These are phyloP conservation scores for Daphoenositta chrysoptera DNA, from an alignment of 2,113 vertebrate genomes.

Conservation along the genomic window DNA sequence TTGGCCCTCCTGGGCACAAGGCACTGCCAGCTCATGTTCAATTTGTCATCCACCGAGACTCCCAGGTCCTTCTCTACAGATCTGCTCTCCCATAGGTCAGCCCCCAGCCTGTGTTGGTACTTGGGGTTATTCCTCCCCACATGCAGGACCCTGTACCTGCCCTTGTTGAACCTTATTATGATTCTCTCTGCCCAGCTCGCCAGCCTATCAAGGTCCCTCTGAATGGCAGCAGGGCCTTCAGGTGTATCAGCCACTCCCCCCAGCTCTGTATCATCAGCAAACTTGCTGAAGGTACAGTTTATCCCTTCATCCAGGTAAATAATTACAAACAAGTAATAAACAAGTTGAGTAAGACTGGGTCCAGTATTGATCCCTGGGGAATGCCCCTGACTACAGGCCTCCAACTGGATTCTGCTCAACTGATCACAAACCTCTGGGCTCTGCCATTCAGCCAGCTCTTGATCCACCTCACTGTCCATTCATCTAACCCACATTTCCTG, in stretches of 20 bases:
- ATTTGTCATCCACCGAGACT: rapidly evolving
- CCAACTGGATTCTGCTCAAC: not conserved
- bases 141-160: not conserved
- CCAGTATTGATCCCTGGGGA: not conserved
- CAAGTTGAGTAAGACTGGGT: too few species aligned
- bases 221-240: not conserved
- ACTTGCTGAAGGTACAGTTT: not conserved
- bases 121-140: not conserved
- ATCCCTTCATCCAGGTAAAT: not conserved
- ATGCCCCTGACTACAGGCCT: not conserved
- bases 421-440: not conserved
- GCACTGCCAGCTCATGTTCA: not conserved
- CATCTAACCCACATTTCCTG: not conserved
- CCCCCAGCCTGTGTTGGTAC: not conserved
- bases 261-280: not conserved
- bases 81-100: not conserved
- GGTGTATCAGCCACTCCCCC: not conserved
- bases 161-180: not conserved
- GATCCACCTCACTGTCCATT: not conserved
- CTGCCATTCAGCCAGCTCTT: not conserved
- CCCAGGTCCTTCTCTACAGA: not conserved
- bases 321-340: not conserved
- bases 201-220: not conserved
- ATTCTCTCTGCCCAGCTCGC: not conserved
- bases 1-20: not conserved